Base-by-base conservation (phyloP, 2,113 vertebrate species). In the Xenus cinereus region DNA sequence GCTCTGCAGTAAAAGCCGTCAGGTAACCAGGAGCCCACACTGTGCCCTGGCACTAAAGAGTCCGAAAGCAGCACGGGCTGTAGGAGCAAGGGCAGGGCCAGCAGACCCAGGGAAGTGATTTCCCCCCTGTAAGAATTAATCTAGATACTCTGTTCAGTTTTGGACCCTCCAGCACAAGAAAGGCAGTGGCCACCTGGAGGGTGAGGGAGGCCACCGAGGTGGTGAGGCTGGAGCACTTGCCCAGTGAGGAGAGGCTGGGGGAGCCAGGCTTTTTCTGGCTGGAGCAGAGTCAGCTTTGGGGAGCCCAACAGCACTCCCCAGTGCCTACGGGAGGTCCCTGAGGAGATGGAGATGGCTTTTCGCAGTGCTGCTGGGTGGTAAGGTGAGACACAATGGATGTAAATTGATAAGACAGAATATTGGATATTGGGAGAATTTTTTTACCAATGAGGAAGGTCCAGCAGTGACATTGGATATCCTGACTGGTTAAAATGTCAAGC, bases 381-480 rank as follows among this genome's bases (percentile, higher is more conserved):
- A 5, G 4, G 7, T 4, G 8, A 67, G 51, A 76, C 7, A 28
- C 17, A 37, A 9, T 27, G 7, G 13, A 12, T 1, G 0, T 13
- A 72, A 73, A 46, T 9, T 43, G 16, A 7, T 26, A 53, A 53
- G 9, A 71, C 20, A 62, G 24, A 41, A 53, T 22, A 16, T 8
- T 48, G 19, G 4, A n/a, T 54, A 33, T 4, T 64, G 11, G 23
- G 20, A 72, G 32, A 41, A 63, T 11, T 53, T 85, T 85, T 28
- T 62, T 59, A 18, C 20, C 30, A 9, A 0, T 51, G 21, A 75
- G 14, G 4, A 88, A 67, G 18, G 32, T 35, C 14, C 7, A 79
- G 24, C 24, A 63, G 39, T 46, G 39, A 76, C 28, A 76, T 23
- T 23, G 48, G 22, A 48, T 48, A 12, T 48, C 18, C 7, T 33